Evolutionary conservation across 2,797 vertebrate genomes (phyloP), one percentile per base, ranked within the genome.

Genomic region (Cryptoblepharus egeriae): DNA sequence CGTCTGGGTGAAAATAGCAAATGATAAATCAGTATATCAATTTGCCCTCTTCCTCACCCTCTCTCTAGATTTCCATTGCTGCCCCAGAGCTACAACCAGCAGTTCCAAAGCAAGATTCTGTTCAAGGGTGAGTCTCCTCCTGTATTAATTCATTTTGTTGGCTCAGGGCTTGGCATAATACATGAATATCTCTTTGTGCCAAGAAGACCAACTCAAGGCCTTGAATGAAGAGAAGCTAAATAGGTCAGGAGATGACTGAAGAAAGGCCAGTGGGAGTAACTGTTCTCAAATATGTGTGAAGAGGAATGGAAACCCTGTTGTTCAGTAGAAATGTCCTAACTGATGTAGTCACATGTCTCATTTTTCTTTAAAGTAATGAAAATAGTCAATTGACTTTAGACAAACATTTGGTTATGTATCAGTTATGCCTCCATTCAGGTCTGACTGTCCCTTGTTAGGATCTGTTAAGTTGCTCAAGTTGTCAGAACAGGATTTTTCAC

Each of bases 71-170:
- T 35, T 75, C 80, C 58, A 64, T 69, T 10, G 55, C 39, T 71
- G 79, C 71, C 75, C 24, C 72, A 80, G 94, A 95, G 69, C 89
- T 89, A 28, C 90, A 92, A 71, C 57, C 71, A 80, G 16, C 83
- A 82, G 71, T 87, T 88, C 90, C 88, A 75, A 92, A 94, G 67
- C 77, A 83, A 30, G 94, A 92, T 71, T 81, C 88, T 77, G 49
- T 84, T 86, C 61, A 60, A 84, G 83, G 91, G 94, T 94, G 86
- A 92, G 90, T 90, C 58, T 88, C 12, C 85, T 35, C 24, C 86
- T 52, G 79, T 30, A 37, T 80, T 74, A 57, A 75, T 85, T 87
- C 28, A 16, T 77, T 78, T 71, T 28, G 35, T 7, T 55, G 28
- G 15, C 52, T 68, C 30, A 72, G 20, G 57, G 39, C 5, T 69